phyloP scores from a whole-genome alignment of 1,140 invertebrate species.

The Nephotettix cincticeps region DNA sequence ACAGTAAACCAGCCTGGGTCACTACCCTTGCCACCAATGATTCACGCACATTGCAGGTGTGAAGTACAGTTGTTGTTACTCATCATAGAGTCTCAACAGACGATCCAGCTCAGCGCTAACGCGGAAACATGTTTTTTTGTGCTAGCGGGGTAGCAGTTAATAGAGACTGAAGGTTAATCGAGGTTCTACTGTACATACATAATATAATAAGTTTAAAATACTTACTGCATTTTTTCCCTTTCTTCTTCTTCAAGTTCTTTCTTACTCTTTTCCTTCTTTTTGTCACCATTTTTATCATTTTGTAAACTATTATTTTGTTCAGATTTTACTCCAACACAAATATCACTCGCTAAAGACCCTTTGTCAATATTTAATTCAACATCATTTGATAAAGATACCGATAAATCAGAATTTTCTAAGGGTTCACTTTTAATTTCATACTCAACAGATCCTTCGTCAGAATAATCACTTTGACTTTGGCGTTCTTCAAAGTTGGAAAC shows the following conservation, averaged over 20 bases:
- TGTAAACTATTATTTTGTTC: neutral
- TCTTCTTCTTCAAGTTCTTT: constrained; percentile 44
- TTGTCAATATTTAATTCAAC: neutral
- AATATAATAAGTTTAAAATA: neutral
- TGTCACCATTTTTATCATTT: constrained; percentile 25
- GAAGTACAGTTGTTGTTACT: too few species aligned
- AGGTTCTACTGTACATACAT: neutral
- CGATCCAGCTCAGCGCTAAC: too few species aligned
- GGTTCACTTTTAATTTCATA: neutral
- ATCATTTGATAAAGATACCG: neutral
- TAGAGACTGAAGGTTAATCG: too few species aligned
- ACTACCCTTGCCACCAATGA: too few species aligned
- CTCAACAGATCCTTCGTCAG: constrained; percentile 14
- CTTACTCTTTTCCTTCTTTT: constrained; percentile 41
- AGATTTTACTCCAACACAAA: neutral
- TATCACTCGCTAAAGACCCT: neutral
- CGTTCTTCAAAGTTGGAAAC: constrained; percentile 16
- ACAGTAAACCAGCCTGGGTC: too few species aligned
- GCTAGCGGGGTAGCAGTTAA: too few species aligned
- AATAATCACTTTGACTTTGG: neutral
- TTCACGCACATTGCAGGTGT: too few species aligned
- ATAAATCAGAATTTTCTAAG: neutral
- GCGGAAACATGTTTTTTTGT: too few species aligned
- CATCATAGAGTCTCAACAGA: too few species aligned
- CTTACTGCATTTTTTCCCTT: constrained; percentile 45